These are phyloP conservation scores for Nemopilema nomurai DNA, from an alignment of 30 jellyfish, hydroid and myxozoan species.

Conservation along the genomic window DNA sequence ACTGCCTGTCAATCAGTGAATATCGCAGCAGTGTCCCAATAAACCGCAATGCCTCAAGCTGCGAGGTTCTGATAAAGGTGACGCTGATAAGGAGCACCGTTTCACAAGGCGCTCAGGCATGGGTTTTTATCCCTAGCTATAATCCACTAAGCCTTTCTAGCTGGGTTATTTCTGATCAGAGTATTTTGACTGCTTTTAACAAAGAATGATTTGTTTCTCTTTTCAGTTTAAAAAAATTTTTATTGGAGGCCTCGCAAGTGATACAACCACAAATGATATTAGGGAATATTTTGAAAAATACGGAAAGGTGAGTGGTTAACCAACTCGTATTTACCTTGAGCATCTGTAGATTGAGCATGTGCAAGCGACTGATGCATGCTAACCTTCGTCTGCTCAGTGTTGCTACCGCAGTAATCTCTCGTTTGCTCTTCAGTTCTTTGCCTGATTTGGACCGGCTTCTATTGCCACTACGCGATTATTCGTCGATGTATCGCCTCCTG, in stretches of 20 bases:
- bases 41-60: too few species aligned
- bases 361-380: background rate
- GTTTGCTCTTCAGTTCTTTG: background rate
- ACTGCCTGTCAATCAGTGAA: too few species aligned
- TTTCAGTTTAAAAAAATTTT: conserved; percentile 81
- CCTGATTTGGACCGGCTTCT: background rate
- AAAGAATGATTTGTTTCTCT: background rate
- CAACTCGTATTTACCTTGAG: background rate
- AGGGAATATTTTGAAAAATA: conserved; percentile 89
- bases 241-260: conserved; percentile 94
- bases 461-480: background rate
- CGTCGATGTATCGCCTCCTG: background rate
- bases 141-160: background rate
- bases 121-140: background rate
- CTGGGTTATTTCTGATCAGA: background rate
- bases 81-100: background rate
- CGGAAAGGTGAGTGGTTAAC: conserved; percentile 78
- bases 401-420: background rate
- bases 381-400: background rate
- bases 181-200: background rate
- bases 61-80: too few species aligned
- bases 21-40: too few species aligned
- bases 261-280: conserved; percentile 68
- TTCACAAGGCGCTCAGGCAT: background rate
- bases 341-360: background rate